These are phyloP conservation scores for Lepidurus arcticus DNA, from an alignment of 1,140 invertebrate genomes.

Conservation along the genomic window DNA sequence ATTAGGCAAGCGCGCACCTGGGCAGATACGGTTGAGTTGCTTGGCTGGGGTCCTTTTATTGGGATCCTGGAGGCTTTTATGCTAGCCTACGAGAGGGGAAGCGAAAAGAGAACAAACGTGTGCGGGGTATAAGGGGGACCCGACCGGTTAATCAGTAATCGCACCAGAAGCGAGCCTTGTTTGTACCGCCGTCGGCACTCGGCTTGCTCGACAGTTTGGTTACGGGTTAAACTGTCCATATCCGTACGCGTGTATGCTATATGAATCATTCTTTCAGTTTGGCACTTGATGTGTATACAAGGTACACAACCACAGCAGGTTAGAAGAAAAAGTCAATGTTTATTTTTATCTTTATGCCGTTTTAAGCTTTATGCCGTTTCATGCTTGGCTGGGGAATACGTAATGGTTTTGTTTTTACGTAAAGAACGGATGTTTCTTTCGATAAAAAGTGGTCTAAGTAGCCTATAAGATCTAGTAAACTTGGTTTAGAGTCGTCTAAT, in stretches of 20 bases:
- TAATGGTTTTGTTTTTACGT: no score
- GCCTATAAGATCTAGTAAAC: no score
- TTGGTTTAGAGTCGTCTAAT: no score
- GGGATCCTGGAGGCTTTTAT: neutral
- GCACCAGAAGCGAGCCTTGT: neutral
- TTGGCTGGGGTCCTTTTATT: neutral
- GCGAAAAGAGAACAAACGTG: neutral
- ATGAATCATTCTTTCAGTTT: neutral
- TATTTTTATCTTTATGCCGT: no score
- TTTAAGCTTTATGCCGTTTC: no score
- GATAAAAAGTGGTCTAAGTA: no score
- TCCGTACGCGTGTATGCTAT: neutral
- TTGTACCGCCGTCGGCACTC: neutral
- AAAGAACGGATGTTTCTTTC: no score
- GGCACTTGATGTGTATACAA: neutral
- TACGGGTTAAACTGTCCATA: neutral
- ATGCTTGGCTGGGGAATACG: no score
- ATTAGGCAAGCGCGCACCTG: neutral
- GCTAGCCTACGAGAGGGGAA: neutral
- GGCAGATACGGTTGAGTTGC: neutral
- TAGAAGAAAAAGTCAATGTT: no score
- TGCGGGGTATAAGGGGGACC: neutral
- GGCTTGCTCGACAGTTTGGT: neutral
- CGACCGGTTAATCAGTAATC: conserved; percentile 17
- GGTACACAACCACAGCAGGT: neutral